Conservation (phyloP, 1,140 invertebrate genomes). For the Temnothorax curvispinosus region DNA sequence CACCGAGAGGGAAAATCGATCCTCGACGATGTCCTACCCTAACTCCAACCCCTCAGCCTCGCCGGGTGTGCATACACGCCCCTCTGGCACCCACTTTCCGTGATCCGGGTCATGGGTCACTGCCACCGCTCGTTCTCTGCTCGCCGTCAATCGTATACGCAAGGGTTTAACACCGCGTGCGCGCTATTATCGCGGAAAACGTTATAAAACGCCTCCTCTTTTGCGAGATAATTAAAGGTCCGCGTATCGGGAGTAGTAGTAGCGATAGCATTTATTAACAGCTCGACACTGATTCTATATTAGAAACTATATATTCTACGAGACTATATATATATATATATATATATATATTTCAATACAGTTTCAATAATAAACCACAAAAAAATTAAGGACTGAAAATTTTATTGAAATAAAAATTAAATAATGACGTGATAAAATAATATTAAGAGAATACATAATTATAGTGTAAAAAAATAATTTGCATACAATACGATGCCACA, state of each 20-base stretch:
- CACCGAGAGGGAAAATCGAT: slow-evolving; percentile 80
- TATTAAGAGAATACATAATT: not conserved
- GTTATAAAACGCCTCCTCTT: not conserved
- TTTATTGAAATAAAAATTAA: not conserved
- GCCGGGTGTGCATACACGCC: slow-evolving; percentile 73
- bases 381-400: not conserved
- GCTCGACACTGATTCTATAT: too few species aligned
- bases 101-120: slow-evolving; percentile 84
- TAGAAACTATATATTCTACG: not conserved
- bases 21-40: slow-evolving; percentile 78
- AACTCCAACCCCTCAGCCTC: slow-evolving; percentile 77
- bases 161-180: slow-evolving; percentile 63
- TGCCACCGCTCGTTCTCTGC: slow-evolving; percentile 77
- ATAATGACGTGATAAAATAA: not conserved
- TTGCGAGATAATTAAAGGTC: slow-evolving; percentile 13
- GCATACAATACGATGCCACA: not conserved
- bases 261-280: not conserved
- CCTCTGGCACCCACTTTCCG: slow-evolving; percentile 78
- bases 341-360: not conserved
- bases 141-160: slow-evolving; percentile 79
- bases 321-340: not conserved
- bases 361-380: not conserved
- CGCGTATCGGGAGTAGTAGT: not conserved
- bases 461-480: not conserved
- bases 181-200: slow-evolving; percentile 38